Evolutionary conservation across 1,140 invertebrate genomes (phyloP).

Genomic region (Fopius arisanus): DNA sequence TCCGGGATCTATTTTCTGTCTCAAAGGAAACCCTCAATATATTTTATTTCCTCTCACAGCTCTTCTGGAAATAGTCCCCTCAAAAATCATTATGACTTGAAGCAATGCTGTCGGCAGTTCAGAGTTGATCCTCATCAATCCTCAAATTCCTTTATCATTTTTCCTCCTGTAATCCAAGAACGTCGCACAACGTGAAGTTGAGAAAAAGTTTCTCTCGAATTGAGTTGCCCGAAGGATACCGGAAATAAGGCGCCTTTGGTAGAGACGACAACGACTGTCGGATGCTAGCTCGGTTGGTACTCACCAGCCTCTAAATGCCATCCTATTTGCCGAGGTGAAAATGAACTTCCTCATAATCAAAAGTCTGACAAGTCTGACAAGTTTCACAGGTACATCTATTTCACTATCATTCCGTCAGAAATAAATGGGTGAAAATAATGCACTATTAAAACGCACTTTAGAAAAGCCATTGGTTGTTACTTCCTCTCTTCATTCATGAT

Average conservation of each 20-base stretch:
- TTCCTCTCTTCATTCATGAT: neutral
- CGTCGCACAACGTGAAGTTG: conserved; percentile 4
- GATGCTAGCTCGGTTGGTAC: neutral
- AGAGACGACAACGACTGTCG: neutral
- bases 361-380: conserved; percentile 17
- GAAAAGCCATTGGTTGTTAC: no score
- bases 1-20: no score
- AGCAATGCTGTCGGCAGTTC: neutral
- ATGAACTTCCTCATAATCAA: conserved; percentile 22
- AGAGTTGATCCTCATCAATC: neutral
- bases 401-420: neutral
- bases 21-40: no score
- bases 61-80: neutral
- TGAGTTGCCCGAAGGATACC: conserved; percentile 1
- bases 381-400: conserved; percentile 3
- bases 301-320: conserved; percentile 5
- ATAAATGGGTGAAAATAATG: neutral
- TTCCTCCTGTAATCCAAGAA: conserved; percentile 2
- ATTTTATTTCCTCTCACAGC: no score
- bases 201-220: conserved; percentile 25
- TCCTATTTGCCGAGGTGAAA: conserved; percentile 26
- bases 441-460: conserved; percentile 9
- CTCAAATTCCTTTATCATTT: neutral
- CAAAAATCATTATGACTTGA: neutral
- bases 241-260: conserved; percentile 27